Percentiles rank a stretch among this genome's conserved stretches.
Evolutionary conservation across 2,888 invertebrate genomes (phyloP).

Genomic region (Hetaerina titia): DNA sequence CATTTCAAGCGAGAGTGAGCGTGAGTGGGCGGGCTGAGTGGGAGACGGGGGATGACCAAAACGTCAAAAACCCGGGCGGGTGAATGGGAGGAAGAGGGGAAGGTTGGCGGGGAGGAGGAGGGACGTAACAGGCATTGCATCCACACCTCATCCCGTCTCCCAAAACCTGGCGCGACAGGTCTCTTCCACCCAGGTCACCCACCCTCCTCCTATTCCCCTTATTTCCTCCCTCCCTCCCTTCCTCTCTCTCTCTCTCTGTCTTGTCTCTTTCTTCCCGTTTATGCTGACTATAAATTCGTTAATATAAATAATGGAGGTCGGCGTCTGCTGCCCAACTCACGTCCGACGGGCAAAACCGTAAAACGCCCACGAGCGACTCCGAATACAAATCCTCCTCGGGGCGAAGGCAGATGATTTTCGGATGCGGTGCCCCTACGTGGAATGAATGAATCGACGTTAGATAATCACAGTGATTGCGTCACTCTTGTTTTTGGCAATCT

Average conservation of each 20-base stretch:
- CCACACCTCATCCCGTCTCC: background rate
- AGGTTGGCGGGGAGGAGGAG: background rate
- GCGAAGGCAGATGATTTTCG: background rate
- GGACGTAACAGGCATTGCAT: background rate
- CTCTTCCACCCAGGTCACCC: background rate
- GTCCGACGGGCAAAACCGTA: slow-evolving; percentile 20
- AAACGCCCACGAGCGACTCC: background rate
- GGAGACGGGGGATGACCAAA: background rate
- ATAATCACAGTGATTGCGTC: background rate
- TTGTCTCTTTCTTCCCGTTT: background rate
- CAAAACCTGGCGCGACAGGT: background rate
- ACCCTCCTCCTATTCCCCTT: too few relatives aligned
- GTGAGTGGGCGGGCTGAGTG: background rate
- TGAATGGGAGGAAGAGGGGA: background rate
- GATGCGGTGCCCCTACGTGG: slow-evolving; percentile 1
- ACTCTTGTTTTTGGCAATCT: background rate
- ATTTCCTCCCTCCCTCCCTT: too few relatives aligned
- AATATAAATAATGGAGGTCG: slow-evolving; percentile 1
- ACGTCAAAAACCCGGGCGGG: background rate
- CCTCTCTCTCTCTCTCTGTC: background rate
- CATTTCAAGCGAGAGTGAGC: background rate
- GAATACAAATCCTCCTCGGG: slow-evolving; percentile 7
- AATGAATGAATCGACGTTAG: background rate
- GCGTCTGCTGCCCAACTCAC: background rate
- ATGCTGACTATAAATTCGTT: background rate